Evolutionary conservation across 2,888 invertebrate genomes (phyloP).

Genomic region (Cremastobaeus sp.): DNA sequence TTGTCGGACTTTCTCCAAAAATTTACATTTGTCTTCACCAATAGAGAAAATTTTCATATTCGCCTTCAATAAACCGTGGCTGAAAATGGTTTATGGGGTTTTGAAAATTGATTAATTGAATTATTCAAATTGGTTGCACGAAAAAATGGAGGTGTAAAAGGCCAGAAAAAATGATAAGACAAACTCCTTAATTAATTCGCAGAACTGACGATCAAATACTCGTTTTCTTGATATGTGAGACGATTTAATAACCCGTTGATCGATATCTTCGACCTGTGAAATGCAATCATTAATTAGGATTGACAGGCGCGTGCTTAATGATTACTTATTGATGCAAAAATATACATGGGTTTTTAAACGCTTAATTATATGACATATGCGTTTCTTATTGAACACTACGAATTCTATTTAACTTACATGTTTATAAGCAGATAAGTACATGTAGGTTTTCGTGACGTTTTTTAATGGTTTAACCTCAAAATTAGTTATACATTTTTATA

Average conservation of each 20-base stretch:
- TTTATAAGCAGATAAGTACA: too few relatives aligned
- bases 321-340: constrained; percentile 30
- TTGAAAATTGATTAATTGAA: too few relatives aligned
- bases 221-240: constrained; percentile 59
- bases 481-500: too few relatives aligned
- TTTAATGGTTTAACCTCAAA: too few relatives aligned
- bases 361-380: constrained; percentile 12
- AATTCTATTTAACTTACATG: too few relatives aligned
- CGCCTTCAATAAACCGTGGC: too few relatives aligned
- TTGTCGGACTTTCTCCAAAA: constrained; percentile 50
- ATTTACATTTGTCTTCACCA: constrained; percentile 52
- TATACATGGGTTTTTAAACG: background rate
- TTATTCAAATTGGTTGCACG: constrained; percentile 21
- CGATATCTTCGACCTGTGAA: constrained; percentile 62
- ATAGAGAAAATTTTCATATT: constrained; percentile 42
- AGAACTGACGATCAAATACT: constrained; percentile 58
- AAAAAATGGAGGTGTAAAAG: constrained; percentile 3
- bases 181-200: constrained; percentile 66
- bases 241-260: constrained; percentile 70
- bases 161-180: constrained; percentile 20
- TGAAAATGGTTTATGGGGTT: too few relatives aligned
- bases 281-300: constrained; percentile 65
- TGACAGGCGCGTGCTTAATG: constrained; percentile 63
- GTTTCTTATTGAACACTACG: too few relatives aligned
- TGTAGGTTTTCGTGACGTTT: too few relatives aligned